These are phyloP conservation scores for Paramormyrops hopkinsi DNA, from an alignment of 2,797 vertebrate genomes.

Conservation along the genomic window DNA sequence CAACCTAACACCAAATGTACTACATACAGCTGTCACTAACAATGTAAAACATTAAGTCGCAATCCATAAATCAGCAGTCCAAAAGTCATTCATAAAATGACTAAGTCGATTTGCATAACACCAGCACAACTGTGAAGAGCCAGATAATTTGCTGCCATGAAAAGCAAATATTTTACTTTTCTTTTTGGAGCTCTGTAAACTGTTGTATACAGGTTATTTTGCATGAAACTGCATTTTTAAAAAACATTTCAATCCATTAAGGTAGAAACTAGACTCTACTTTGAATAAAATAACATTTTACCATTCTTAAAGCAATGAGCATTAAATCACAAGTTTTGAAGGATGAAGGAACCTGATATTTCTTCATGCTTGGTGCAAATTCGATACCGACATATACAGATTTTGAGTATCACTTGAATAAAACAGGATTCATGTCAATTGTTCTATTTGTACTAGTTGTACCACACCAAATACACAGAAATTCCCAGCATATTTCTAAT, in stretches of 20 bases:
- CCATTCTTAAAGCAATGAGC: background rate
- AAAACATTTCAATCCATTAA: background rate
- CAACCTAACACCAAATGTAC: background rate
- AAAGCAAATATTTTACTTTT: background rate
- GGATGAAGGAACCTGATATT: background rate
- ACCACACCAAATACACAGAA: background rate
- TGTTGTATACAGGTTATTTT: background rate
- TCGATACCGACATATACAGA: background rate
- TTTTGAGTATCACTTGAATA: background rate
- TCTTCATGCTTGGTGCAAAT: background rate
- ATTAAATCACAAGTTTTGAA: background rate
- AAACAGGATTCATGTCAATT: background rate
- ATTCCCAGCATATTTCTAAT: background rate
- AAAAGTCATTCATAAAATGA: background rate
- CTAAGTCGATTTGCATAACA: background rate
- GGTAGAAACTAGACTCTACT: background rate
- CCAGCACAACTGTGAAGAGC: background rate
- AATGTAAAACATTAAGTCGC: background rate
- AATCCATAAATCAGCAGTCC: background rate
- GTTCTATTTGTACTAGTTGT: background rate
- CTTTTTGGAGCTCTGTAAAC: background rate
- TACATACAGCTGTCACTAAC: background rate
- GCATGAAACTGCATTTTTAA: background rate
- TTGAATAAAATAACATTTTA: background rate
- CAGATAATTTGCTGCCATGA: background rate